Evolutionary conservation across 2,888 invertebrate species (phyloP).

Genomic region (Heliconius cydno): DNA sequence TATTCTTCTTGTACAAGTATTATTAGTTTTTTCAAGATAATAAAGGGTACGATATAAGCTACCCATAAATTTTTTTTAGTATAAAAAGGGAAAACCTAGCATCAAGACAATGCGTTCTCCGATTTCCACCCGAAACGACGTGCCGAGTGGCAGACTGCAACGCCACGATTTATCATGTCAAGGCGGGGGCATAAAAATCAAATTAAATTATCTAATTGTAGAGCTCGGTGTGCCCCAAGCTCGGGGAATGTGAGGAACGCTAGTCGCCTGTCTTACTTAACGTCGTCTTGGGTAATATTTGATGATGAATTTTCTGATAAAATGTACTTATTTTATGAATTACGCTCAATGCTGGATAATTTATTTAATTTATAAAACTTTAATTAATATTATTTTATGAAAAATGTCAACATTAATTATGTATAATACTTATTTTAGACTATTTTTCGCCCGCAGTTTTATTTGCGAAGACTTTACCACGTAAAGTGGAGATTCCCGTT

Average conservation of each 20-base stretch:
- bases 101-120: no score
- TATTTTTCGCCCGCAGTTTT: no score
- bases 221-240: constrained; percentile 1
- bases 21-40: no score
- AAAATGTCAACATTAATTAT: neutral
- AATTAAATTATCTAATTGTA: neutral
- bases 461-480: no score
- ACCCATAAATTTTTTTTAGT: no score
- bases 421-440: neutral
- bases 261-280: constrained; percentile 28
- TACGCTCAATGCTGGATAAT: neutral
- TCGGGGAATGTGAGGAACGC: constrained; percentile 12
- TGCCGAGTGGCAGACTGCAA: no score
- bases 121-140: no score
- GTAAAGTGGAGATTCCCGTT: no score
- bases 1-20: no score
- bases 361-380: neutral
- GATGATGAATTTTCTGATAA: constrained; percentile 29
- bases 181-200: neutral
- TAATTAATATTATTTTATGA: constrained; percentile 4
- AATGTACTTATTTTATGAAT: constrained; percentile 11
- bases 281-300: constrained; percentile 29
- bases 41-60: no score
- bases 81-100: no score
- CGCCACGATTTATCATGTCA: no score